phyloP scores from a whole-genome alignment of 37 sponge, comb jelly and placozoan species.

The Cladorhizidae sp. region DNA sequence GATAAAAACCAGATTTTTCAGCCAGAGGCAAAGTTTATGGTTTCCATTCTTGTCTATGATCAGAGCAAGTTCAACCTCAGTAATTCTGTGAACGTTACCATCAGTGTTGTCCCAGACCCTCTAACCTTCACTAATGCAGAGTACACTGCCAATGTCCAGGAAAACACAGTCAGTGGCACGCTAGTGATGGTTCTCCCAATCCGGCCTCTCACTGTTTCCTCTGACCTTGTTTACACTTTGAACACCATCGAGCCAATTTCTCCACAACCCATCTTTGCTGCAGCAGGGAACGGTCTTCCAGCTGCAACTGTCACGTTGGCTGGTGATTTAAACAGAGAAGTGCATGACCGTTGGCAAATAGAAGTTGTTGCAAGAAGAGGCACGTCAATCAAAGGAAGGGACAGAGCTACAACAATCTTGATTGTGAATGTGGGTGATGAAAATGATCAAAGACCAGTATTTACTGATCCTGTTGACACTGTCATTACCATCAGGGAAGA shows the following conservation, averaged over 20 bases:
- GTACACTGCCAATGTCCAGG: neutral
- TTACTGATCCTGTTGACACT: neutral
- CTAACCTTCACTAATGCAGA: constrained; percentile 9
- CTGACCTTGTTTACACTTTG: neutral
- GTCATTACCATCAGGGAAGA: neutral
- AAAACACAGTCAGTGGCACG: neutral
- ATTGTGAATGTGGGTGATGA: constrained; percentile 8
- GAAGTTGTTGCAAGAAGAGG: neutral
- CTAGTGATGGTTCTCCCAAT: neutral
- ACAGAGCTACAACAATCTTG: constrained; percentile 3
- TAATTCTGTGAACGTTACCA: neutral
- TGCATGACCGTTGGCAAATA: neutral
- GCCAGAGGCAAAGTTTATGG: constrained; percentile 12
- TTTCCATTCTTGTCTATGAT: constrained; percentile 6
- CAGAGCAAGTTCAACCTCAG: constrained; percentile 17
- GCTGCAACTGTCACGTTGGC: neutral
- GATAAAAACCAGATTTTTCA: neutral
- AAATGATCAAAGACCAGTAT: constrained; percentile 28
- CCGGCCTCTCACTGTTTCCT: constrained; percentile 16
- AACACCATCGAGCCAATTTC: neutral
- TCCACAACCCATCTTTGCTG: neutral
- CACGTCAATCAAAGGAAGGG: neutral
- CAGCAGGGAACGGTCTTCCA: neutral
- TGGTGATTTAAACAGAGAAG: constrained; percentile 14
- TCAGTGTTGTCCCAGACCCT: constrained; percentile 9